phyloP scores from a whole-genome alignment of 64 coral and sea anemone species.

The Hydrozoanthus tunicans region DNA sequence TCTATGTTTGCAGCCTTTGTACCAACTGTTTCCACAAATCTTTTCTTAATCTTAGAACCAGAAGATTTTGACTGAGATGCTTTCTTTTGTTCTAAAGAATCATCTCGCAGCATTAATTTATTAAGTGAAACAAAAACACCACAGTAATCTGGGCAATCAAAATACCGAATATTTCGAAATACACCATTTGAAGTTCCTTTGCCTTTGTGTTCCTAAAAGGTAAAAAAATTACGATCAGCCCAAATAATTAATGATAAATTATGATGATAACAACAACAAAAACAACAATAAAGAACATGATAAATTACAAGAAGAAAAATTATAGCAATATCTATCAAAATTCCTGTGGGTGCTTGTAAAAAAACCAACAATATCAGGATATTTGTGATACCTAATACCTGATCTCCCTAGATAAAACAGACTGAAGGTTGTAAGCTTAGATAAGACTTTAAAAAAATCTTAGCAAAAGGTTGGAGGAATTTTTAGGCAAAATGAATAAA shows the following conservation, averaged over 20 bases:
- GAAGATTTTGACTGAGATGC: not conserved
- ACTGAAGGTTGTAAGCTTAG: too few species aligned
- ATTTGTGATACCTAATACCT: too few species aligned
- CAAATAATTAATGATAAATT: not conserved
- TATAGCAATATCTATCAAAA: too few species aligned
- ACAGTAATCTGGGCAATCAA: slow-evolving; percentile 45
- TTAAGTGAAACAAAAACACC: slow-evolving; percentile 79
- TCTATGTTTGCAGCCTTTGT: not conserved
- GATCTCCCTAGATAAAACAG: too few species aligned
- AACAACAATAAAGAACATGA: not conserved
- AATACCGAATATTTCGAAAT: slow-evolving; percentile 67
- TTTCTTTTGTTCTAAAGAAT: not conserved
- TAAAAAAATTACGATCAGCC: not conserved
- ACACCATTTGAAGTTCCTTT: slow-evolving; percentile 72
- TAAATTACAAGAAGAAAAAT: not conserved
- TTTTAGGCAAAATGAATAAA: too few species aligned
- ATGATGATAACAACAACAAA: not conserved
- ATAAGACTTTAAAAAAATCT: too few species aligned
- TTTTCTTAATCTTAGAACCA: not conserved
- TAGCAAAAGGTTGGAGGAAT: too few species aligned
- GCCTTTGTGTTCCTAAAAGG: slow-evolving; percentile 42
- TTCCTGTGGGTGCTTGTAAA: too few species aligned
- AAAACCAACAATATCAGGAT: too few species aligned
- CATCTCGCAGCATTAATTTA: slow-evolving; percentile 55
- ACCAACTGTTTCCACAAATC: not conserved